These are phyloP conservation scores for Julus scanicus DNA, from an alignment of 2,888 invertebrate genomes.

Conservation along the genomic window DNA sequence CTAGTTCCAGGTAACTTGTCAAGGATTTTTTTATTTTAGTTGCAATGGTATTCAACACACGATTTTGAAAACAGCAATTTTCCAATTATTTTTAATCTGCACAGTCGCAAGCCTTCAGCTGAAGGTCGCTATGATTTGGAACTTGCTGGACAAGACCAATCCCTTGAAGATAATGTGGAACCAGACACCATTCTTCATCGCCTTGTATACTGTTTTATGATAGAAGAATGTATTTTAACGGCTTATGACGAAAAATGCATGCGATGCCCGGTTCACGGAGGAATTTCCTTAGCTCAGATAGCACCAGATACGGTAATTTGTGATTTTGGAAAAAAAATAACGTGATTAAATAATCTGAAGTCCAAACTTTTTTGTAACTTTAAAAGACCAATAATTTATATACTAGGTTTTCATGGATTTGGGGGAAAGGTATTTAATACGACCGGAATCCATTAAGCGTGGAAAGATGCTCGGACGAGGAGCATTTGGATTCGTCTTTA, in stretches of 20 bases:
- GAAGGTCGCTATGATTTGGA: constrained; percentile 74
- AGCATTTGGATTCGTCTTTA: constrained; percentile 97
- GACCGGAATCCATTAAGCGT: constrained; percentile 82
- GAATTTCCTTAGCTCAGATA: constrained; percentile 78
- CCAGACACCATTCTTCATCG: constrained; percentile 58
- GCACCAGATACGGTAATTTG: constrained; percentile 89
- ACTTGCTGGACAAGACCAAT: constrained; percentile 58
- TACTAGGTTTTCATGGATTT: constrained; percentile 85
- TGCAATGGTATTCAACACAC: background rate
- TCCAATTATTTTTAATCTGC: background rate
- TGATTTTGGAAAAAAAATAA: background rate
- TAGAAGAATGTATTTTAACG: constrained; percentile 94
- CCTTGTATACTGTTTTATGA: constrained; percentile 82
- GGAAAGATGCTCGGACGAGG: constrained; percentile 84
- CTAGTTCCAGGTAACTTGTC: constrained; percentile 72
- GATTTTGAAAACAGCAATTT: background rate
- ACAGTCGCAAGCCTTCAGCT: constrained; percentile 77
- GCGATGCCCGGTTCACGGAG: constrained; percentile 83
- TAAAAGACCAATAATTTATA: constrained; percentile 57
- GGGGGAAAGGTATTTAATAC: constrained; percentile 81
- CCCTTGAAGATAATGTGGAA: background rate
- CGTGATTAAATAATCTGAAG: background rate
- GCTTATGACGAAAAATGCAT: constrained; percentile 80
- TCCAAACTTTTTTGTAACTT: background rate
- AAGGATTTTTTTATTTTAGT: background rate